Evolutionary conservation across 2,113 vertebrate species (phyloP), one percentile per base, ranked within the genome.

Genomic region (Ictalurus furcatus): DNA sequence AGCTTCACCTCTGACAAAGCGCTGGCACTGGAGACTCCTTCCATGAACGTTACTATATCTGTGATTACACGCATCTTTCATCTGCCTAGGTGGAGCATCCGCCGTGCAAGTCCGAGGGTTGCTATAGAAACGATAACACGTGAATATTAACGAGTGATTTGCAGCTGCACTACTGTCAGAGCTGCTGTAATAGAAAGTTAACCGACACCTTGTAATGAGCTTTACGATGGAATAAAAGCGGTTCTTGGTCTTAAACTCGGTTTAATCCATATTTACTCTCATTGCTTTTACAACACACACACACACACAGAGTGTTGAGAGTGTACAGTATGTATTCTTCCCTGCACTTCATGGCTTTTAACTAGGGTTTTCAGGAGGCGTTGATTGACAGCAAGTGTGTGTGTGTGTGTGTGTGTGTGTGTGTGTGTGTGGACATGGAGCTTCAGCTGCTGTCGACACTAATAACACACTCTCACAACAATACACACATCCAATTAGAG

Each of bases 381-480:
- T 14, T 56, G 88, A 65, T 52, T 37, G 83, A 9, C 69, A 76
- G 67, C 16, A n/a, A 74, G 21, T 58, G 52, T 88, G 86, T 82
- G 61, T 82, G 86, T 81, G 76, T 82, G 86, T 85, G 84, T 76
- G 69, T 86, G 85, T 80, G 48, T 56, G 84, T 61, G n/a, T 61
- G 67, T 52, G 76, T 79, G 25, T 28, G 48, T 54, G 52, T 79
- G 58, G 34, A 58, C 30, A 81, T 58, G 58, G 13, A 56, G 82
- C 88, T 87, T 87, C 83, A 90, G 78, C 85, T 88, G 83, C 83
- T 89, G 88, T 90, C 78, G 67, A 85, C 48, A 85, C 71, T 85
- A 89, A 90, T 89, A 67, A 81, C n/a, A 59, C 58, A 5, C 87
- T 87, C 67, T 85, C 69, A 90, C 52, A 87, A 89, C 48, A 89